These are phyloP conservation scores for Orgyia antiqua DNA, from an alignment of 2,888 invertebrate genomes.

Conservation along the genomic window DNA sequence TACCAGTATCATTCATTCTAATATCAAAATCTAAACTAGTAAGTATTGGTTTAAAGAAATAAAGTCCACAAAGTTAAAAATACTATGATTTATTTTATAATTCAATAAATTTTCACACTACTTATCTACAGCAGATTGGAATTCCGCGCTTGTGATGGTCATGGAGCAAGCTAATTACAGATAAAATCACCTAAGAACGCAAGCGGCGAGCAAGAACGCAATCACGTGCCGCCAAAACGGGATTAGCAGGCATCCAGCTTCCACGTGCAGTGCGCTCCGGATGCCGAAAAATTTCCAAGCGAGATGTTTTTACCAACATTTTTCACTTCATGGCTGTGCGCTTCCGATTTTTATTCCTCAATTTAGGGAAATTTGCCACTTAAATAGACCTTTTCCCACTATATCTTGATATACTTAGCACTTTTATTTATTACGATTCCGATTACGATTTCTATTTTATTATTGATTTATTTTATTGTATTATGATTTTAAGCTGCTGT, in stretches of 20 bases:
- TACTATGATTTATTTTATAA: too few relatives aligned
- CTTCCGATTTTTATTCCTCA: constrained; percentile 32
- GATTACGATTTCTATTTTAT: too few relatives aligned
- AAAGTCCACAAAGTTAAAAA: too few relatives aligned
- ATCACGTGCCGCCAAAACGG: constrained; percentile 25
- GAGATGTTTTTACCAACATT: constrained; percentile 12
- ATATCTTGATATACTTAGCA: too few relatives aligned
- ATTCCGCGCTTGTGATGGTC: constrained; percentile 34
- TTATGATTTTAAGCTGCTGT: too few relatives aligned
- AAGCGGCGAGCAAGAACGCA: constrained; percentile 44
- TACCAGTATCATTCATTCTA: too few relatives aligned
- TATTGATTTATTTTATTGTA: too few relatives aligned
- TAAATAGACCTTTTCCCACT: too few relatives aligned
- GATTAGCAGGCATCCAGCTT: constrained; percentile 29
- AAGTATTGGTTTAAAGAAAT: too few relatives aligned
- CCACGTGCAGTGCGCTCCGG: constrained; percentile 35
- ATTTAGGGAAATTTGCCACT: neutral
- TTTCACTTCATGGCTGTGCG: constrained; percentile 36
- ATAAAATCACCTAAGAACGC: constrained; percentile 55
- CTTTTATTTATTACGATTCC: too few relatives aligned
- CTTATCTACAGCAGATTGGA: constrained; percentile 23
- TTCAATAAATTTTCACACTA: neutral
- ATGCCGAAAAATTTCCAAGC: constrained; percentile 31
- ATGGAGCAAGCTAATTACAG: constrained; percentile 56
- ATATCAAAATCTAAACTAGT: too few relatives aligned